Conservation (phyloP, 1,140 invertebrate genomes). For the Ceratitis capitata region DNA sequence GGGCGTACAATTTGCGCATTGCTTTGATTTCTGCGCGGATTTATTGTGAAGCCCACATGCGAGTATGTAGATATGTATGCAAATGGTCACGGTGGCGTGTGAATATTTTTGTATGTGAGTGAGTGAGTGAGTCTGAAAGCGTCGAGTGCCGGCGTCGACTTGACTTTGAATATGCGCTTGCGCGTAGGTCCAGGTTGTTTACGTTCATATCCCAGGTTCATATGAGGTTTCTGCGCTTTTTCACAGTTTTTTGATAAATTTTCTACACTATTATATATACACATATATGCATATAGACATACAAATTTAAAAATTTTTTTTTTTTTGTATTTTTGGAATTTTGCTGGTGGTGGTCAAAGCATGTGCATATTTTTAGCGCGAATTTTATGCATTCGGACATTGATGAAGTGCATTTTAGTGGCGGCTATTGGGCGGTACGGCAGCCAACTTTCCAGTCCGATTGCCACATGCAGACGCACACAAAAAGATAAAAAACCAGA, state of each 20-base stretch:
- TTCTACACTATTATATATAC: background rate
- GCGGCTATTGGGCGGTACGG: background rate
- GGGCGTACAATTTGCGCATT: conserved; percentile 21
- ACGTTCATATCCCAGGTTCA: background rate
- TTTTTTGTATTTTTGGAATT: background rate
- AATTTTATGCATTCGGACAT: conserved; percentile 25
- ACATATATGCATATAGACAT: too few relatives aligned
- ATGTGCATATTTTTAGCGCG: conserved; percentile 11
- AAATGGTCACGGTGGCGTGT: background rate
- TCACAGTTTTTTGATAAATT: background rate
- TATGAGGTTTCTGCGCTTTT: background rate
- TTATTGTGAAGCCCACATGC: background rate
- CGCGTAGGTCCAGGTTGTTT: background rate
- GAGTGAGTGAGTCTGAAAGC: background rate
- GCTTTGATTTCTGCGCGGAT: conserved; percentile 24
- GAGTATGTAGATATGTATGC: background rate
- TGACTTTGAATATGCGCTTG: conserved; percentile 26
- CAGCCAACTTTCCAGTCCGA: background rate
- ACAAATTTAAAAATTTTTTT: background rate
- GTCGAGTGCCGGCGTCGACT: conserved; percentile 11
- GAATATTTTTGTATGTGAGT: background rate
- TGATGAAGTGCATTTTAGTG: conserved; percentile 26
- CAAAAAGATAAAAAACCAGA: too few relatives aligned
- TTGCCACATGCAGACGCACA: background rate
- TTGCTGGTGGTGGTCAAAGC: background rate